phyloP scores from a whole-genome alignment of 2,113 vertebrate species.

The Triplophysa siluroides region DNA sequence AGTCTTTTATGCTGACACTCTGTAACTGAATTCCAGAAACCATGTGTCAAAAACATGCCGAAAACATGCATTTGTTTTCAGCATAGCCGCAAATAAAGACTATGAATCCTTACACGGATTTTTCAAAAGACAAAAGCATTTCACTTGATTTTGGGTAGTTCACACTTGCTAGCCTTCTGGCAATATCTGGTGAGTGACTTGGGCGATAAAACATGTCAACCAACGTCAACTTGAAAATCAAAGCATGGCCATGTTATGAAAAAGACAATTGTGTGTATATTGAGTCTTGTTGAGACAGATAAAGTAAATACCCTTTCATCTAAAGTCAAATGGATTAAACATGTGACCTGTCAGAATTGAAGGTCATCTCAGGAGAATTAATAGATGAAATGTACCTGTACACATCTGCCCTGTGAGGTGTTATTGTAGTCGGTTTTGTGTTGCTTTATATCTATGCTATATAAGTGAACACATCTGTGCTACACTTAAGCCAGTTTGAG shows the following conservation, averaged over 20 bases:
- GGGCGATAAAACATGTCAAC: neutral
- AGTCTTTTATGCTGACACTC: too few species aligned
- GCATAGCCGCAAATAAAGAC: neutral
- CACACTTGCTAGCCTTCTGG: neutral
- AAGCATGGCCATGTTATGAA: neutral
- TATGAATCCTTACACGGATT: neutral
- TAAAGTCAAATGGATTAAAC: too few species aligned
- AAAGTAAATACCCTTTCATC: neutral
- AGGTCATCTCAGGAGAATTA: too few species aligned
- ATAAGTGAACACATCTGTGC: neutral
- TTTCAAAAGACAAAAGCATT: neutral
- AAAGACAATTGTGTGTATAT: neutral
- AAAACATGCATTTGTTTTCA: too few species aligned
- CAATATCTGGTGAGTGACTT: neutral
- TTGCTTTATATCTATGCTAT: neutral
- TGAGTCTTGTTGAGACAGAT: neutral
- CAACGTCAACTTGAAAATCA: neutral
- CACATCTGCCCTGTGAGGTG: too few species aligned
- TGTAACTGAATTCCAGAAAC: too few species aligned
- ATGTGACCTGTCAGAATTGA: neutral
- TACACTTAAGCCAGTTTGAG: neutral
- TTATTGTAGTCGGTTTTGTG: neutral
- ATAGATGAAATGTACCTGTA: too few species aligned
- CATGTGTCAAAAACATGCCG: too few species aligned
- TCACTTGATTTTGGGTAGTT: neutral